Percentiles rank a stretch among this genome's conserved stretches.
Conservation (phyloP, 2,113 vertebrate species). For the Aldabrachelys gigantea region DNA sequence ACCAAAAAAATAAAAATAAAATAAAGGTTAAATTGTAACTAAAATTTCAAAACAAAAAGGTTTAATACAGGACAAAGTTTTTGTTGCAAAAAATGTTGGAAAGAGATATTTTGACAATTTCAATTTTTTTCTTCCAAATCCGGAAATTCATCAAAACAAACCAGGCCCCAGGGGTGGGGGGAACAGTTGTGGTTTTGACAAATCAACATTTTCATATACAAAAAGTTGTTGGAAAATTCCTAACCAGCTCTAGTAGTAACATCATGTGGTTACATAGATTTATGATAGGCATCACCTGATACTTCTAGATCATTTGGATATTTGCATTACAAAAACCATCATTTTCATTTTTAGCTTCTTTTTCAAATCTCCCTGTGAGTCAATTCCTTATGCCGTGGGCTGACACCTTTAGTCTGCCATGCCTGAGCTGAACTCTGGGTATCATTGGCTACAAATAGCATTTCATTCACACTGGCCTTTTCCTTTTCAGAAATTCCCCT, state of each 20-base stretch:
- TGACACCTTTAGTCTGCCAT: not conserved
- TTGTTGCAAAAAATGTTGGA: not conserved
- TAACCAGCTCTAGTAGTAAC: not conserved
- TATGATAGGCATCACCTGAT: fast-evolving
- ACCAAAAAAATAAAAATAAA: not conserved
- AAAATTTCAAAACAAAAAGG: not conserved
- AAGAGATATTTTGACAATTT: not conserved
- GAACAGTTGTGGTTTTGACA: not conserved
- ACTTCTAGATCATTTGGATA: not conserved
- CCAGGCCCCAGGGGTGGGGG: no score
- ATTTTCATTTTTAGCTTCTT: not conserved
- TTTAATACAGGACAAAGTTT: not conserved
- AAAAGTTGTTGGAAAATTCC: not conserved
- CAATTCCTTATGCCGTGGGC: not conserved
- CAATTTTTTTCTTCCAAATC: not conserved
- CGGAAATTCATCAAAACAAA: fast-evolving
- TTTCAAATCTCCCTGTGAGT: not conserved
- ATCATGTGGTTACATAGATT: not conserved
- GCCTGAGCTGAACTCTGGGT: fast-evolving
- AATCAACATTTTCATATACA: not conserved
- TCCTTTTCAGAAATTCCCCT: not conserved
- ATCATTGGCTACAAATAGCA: not conserved
- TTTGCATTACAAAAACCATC: not conserved
- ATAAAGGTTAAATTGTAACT: not conserved
- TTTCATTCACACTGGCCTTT: not conserved